These are phyloP conservation scores for Mustela nigripes DNA, from an alignment of 2,113 vertebrate species.

Conservation along the genomic window DNA sequence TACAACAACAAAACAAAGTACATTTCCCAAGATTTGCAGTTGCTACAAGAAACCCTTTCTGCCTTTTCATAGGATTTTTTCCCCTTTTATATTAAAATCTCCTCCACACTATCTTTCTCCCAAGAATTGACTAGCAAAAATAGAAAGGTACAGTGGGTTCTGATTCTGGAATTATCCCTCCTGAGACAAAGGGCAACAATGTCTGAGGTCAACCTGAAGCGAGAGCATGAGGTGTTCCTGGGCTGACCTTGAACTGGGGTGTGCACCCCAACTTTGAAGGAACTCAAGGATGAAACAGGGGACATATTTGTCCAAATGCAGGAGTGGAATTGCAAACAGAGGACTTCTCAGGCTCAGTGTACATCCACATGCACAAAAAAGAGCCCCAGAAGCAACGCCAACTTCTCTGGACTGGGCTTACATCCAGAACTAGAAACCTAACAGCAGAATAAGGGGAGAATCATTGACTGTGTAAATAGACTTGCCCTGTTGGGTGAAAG, in stretches of 20 bases:
- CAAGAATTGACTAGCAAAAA: slow-evolving; percentile 51
- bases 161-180: slow-evolving; percentile 49
- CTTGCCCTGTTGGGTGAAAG: background rate
- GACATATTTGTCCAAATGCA: background rate
- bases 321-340: background rate
- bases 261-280: background rate
- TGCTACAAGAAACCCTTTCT: background rate
- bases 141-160: slow-evolving; percentile 55
- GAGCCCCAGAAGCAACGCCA: background rate
- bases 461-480: background rate
- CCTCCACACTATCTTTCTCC: slow-evolving; percentile 42
- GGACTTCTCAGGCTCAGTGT: background rate
- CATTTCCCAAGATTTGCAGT: background rate
- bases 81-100: background rate
- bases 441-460: background rate
- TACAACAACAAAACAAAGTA: slow-evolving; percentile 9
- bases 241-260: background rate
- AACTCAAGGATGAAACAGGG: background rate
- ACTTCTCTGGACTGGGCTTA: background rate
- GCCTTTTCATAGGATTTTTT: background rate
- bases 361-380: background rate
- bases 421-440: slow-evolving; percentile 54
- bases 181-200: slow-evolving; percentile 44
- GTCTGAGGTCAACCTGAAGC: background rate
- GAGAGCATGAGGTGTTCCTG: background rate